Conservation (phyloP, 2,797 vertebrate genomes). For the Coendou prehensilis region DNA sequence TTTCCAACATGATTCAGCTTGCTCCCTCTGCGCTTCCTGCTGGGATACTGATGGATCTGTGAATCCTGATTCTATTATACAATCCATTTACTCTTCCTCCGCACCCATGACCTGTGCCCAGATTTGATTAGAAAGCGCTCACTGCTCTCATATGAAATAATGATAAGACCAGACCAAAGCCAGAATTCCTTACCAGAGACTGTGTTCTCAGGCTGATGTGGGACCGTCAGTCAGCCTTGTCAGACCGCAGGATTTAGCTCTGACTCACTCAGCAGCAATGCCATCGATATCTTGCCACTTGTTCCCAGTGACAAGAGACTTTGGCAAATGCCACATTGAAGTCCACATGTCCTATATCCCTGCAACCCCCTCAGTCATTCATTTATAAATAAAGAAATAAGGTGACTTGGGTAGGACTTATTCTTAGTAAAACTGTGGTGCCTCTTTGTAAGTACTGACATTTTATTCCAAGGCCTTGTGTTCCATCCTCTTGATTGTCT, state of each 20-base stretch:
- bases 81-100: slow-evolving; percentile 16
- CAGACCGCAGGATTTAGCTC: background rate
- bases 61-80: slow-evolving; percentile 39
- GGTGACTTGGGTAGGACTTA: too few species aligned
- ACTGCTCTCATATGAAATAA: background rate
- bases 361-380: background rate
- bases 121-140: slow-evolving; percentile 55
- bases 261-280: background rate
- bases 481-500: background rate
- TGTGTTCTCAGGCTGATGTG: background rate
- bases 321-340: background rate
- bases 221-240: background rate
- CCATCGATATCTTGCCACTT: background rate
- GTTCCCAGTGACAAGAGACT: background rate
- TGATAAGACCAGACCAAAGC: background rate
- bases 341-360: background rate
- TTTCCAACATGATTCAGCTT: background rate
- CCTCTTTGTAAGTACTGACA: background rate
- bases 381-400: background rate
- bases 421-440: background rate
- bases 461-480: background rate
- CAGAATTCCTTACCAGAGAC: background rate
- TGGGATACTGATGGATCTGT: background rate
- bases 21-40: background rate
- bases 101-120: background rate